Evolutionary conservation across 2,797 vertebrate genomes (phyloP), one percentile per base, ranked within the genome.

Genomic region (Pygocentrus nattereri): DNA sequence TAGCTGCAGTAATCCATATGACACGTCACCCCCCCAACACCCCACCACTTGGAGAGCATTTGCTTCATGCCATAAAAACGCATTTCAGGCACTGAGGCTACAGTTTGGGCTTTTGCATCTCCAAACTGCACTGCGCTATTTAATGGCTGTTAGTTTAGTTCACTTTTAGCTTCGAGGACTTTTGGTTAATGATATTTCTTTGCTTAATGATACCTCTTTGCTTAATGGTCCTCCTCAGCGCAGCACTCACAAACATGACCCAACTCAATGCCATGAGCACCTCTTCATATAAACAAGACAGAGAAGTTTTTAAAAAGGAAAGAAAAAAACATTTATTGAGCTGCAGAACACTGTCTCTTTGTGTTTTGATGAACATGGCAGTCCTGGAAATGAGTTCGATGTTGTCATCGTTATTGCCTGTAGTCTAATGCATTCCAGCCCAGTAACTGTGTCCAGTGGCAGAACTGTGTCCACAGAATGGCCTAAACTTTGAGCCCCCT

Each of bases 1-100:
- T 34, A 11, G 34, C 64, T 67, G 34, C 21, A n/a, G 21, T 44
- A 44, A 44, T 67, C 34, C 64, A 44, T 71, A 64, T 59, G 59
- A 62, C 81, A 72, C 70, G 49, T 81, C 56, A n/a, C 41, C 11
- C 38, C 61, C 25, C 25, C 74, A 79, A 47, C 76, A 74, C 76
- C 41, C 54, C 78, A 80, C 74, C 77, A 70, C 77, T 78, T 56
- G 56, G 30, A 65, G 11, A 70, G 38, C 83, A 85, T 84, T 83
- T 85, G 81, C 67, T 54, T 47, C n/a, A 41, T 73, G 79, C 74
- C 54, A 78, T 72, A 74, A 81, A 85, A 67, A 71, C 16, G 27
- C 38, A 21, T 72, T 21, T 41, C 4, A 58, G 38, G 59, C 67
- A 62, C 65, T 79, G 41, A 30, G 30, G 59, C 15, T 78, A 62